phyloP scores from a whole-genome alignment of 2,888 invertebrate genomes.

The Rotaria macrura region DNA sequence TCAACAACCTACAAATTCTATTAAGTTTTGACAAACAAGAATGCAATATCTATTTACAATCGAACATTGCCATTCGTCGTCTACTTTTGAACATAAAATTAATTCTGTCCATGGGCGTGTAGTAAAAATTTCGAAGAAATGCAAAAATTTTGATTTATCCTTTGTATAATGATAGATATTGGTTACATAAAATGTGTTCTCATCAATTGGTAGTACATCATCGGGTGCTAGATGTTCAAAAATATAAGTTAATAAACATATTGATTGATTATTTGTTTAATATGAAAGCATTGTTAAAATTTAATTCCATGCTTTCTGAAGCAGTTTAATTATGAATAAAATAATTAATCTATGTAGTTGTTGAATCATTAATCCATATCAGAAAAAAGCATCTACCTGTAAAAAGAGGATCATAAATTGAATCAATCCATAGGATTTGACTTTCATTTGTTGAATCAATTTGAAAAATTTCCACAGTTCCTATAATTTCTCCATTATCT shows the following conservation, averaged over 20 bases:
- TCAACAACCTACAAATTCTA: background rate
- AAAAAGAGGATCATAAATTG: background rate
- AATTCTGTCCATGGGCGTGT: background rate
- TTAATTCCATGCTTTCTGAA: too few relatives aligned
- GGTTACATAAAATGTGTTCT: background rate
- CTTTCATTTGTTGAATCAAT: background rate
- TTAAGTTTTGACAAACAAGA: background rate
- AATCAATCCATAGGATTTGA: background rate
- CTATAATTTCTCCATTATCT: background rate
- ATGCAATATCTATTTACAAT: background rate
- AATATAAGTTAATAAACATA: too few relatives aligned
- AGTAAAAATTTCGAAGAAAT: background rate
- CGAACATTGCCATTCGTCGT: background rate
- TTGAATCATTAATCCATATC: too few relatives aligned
- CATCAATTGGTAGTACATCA: background rate
- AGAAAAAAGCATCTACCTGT: background rate
- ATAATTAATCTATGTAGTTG: too few relatives aligned
- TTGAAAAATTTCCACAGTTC: background rate
- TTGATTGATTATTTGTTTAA: too few relatives aligned
- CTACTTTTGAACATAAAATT: background rate
- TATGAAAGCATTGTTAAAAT: too few relatives aligned
- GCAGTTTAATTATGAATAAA: too few relatives aligned
- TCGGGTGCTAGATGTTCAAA: background rate
- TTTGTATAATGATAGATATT: background rate
- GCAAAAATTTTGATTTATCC: background rate